Evolutionary conservation across 1,140 invertebrate genomes (phyloP).

Genomic region (Meloidogyne floridensis): DNA sequence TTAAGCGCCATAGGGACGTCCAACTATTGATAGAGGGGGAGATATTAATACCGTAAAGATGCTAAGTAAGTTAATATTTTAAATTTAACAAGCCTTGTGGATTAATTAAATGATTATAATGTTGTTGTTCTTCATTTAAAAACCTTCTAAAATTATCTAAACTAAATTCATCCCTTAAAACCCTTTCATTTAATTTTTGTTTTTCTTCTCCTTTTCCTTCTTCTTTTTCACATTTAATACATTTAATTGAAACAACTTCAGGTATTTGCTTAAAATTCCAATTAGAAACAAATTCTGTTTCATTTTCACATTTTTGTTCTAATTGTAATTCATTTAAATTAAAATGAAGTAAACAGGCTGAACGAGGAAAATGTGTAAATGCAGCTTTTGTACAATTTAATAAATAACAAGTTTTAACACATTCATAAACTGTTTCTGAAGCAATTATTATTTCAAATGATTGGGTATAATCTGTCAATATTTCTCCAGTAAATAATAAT

Average conservation of each 20-base stretch:
- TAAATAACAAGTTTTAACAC: slow-evolving; percentile 56
- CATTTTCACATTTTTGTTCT: slow-evolving; percentile 27
- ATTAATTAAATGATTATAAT: slow-evolving; percentile 35
- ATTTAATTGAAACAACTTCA: slow-evolving; percentile 59
- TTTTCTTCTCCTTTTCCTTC: not conserved
- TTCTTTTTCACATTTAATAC: slow-evolving; percentile 49
- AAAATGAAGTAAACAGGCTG: slow-evolving; percentile 61
- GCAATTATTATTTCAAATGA: slow-evolving; percentile 59
- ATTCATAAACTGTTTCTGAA: slow-evolving; percentile 55
- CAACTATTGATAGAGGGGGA: no score
- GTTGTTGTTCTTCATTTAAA: slow-evolving; percentile 7
- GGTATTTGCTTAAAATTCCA: slow-evolving; percentile 58
- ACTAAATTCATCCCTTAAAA: slow-evolving; percentile 3
- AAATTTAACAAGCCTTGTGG: slow-evolving; percentile 37
- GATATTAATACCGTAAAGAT: no score
- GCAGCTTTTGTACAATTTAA: slow-evolving; percentile 56
- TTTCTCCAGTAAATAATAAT: slow-evolving; percentile 50
- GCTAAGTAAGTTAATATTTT: not conserved
- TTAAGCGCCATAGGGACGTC: no score
- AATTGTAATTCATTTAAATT: slow-evolving; percentile 24
- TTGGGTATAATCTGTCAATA: slow-evolving; percentile 54
- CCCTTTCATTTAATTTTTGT: not conserved
- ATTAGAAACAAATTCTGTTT: slow-evolving; percentile 11
- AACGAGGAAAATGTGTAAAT: slow-evolving; percentile 64
- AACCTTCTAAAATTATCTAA: slow-evolving; percentile 10